Conservation (phyloP, 1,140 invertebrate species). For the Lordiphosa collinella region DNA sequence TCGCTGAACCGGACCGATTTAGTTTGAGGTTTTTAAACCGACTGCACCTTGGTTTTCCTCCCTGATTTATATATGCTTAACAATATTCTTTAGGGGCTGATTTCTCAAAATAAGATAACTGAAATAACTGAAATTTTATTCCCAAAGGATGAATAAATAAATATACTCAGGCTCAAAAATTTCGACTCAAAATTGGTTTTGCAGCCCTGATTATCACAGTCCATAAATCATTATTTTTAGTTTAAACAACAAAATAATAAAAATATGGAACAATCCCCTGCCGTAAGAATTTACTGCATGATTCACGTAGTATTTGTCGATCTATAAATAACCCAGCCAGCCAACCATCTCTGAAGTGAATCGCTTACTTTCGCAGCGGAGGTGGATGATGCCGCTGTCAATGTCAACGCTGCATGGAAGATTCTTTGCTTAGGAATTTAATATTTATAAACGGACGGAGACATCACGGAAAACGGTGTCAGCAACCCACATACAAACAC, state of each 20-base stretch:
- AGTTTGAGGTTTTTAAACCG: too few relatives aligned
- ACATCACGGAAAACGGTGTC: slow-evolving; percentile 45
- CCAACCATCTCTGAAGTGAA: slow-evolving; percentile 28
- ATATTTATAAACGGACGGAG: slow-evolving; percentile 25
- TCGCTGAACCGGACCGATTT: too few relatives aligned
- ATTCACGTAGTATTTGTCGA: slow-evolving; percentile 34
- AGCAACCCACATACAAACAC: slow-evolving; percentile 2
- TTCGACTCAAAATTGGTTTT: too few relatives aligned
- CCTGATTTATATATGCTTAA: too few relatives aligned
- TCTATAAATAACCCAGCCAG: slow-evolving; percentile 43
- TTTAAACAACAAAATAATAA: slow-evolving; percentile 8
- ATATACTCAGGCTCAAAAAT: too few relatives aligned
- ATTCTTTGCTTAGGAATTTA: slow-evolving; percentile 39
- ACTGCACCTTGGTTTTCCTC: too few relatives aligned
- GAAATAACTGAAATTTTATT: too few relatives aligned
- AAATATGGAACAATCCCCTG: slow-evolving; percentile 29
- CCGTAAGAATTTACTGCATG: slow-evolving; percentile 47
- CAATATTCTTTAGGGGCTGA: too few relatives aligned
- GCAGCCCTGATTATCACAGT: too few relatives aligned
- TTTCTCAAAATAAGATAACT: too few relatives aligned
- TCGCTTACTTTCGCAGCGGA: slow-evolving; percentile 25
- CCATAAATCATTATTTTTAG: slow-evolving; percentile 13
- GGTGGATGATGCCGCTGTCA: slow-evolving; percentile 43
- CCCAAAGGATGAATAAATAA: too few relatives aligned
- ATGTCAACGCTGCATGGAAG: slow-evolving; percentile 64